Evolutionary conservation across 2,888 invertebrate species (phyloP).

Genomic region (Ditula angustiorana): DNA sequence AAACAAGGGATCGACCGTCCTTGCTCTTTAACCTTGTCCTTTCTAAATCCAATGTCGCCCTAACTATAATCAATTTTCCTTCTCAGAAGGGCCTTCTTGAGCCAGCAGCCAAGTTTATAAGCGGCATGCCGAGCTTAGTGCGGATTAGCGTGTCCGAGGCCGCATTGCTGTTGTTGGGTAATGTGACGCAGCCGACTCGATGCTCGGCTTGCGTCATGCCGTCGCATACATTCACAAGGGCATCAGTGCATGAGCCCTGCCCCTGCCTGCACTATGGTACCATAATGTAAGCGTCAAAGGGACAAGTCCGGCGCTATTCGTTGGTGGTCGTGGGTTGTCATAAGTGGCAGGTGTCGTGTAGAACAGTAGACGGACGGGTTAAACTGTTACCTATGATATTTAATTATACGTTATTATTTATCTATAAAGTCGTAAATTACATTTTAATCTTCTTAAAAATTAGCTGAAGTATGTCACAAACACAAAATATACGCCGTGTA

Average conservation of each 20-base stretch:
- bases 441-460: too few relatives aligned
- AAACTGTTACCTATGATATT: too few relatives aligned
- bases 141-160: constrained; percentile 68
- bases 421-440: too few relatives aligned
- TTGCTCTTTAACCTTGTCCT: background rate
- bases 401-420: too few relatives aligned
- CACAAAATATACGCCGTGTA: too few relatives aligned
- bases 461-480: too few relatives aligned
- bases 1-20: background rate
- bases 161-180: constrained; percentile 73
- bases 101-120: constrained; percentile 20
- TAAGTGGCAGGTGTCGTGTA: background rate
- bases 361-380: too few relatives aligned
- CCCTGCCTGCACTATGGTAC: constrained; percentile 54
- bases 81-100: constrained; percentile 12
- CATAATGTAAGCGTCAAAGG: background rate
- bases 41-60: background rate
- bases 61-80: constrained; percentile 12
- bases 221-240: constrained; percentile 46
- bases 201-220: constrained; percentile 55
- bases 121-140: constrained; percentile 53
- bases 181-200: constrained; percentile 52
- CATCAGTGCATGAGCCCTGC: constrained; percentile 49
- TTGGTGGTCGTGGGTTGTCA: background rate
- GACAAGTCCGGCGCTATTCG: background rate